These are phyloP conservation scores for Aplochiton taeniatus DNA, from an alignment of 2,797 vertebrate species.

Conservation along the genomic window DNA sequence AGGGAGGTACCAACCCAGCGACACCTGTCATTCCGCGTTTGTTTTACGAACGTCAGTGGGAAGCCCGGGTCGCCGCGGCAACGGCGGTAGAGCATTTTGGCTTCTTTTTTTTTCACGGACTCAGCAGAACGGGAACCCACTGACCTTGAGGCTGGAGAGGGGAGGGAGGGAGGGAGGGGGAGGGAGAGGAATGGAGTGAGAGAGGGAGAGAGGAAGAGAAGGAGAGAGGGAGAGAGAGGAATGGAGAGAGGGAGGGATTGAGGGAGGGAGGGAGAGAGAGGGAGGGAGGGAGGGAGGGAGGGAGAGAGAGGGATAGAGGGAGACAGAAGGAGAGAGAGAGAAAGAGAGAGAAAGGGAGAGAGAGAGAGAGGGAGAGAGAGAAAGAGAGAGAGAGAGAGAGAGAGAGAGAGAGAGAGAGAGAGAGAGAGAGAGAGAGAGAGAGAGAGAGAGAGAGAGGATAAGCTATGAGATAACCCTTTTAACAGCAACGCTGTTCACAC, in stretches of 20 bases:
- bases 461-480: neutral
- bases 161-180: conserved; percentile 9
- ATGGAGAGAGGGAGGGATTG: conserved; percentile 3
- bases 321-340: conserved; percentile 3
- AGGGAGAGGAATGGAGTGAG: conserved; percentile 1
- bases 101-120: conserved; percentile 58
- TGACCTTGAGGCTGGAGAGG: conserved; percentile 65
- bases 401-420: neutral
- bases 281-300: conserved; percentile 4
- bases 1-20: conserved; percentile 24
- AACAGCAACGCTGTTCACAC: neutral
- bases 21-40: conserved; percentile 77
- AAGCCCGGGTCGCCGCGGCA: conserved; percentile 31
- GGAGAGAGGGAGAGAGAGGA: conserved; percentile 13
- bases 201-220: neutral
- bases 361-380: conserved; percentile 7
- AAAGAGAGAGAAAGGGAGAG: conserved; percentile 11
- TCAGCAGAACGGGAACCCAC: conserved; percentile 73
- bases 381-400: conserved; percentile 1
- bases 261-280: conserved; percentile 7
- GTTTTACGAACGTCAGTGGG: conserved; percentile 70
- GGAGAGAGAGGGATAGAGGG: neutral
- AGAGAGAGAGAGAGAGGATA: neutral
- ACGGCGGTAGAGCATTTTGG: conserved; percentile 41
- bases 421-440: conserved; percentile 10